These are phyloP conservation scores for Idaea straminata DNA, from an alignment of 2,888 invertebrate species.

Conservation along the genomic window DNA sequence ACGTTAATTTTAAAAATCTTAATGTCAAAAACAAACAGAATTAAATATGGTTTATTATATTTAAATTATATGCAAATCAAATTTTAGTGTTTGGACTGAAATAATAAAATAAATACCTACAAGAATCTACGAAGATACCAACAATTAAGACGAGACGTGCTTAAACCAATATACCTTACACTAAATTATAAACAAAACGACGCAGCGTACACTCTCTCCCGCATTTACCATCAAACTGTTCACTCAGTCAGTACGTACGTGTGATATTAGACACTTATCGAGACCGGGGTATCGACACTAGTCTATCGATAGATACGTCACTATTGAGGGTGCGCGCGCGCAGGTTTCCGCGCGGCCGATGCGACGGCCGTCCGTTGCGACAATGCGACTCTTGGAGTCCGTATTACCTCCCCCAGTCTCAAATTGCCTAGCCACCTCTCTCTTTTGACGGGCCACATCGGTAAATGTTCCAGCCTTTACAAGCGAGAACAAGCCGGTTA, in stretches of 20 bases:
- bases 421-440: slow-evolving; percentile 73
- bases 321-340: slow-evolving; percentile 48
- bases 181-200: slow-evolving; percentile 16
- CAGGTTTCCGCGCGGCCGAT: slow-evolving; percentile 66
- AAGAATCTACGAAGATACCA: not conserved
- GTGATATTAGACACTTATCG: slow-evolving; percentile 23
- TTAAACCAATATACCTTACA: slow-evolving; percentile 10
- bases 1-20: no score
- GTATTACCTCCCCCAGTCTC: slow-evolving; percentile 64
- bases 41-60: no score
- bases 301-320: slow-evolving; percentile 8
- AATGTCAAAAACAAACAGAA: no score
- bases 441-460: slow-evolving; percentile 65
- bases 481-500: slow-evolving; percentile 27
- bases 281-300: slow-evolving; percentile 17
- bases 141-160: not conserved
- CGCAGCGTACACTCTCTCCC: slow-evolving; percentile 23
- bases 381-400: slow-evolving; percentile 66
- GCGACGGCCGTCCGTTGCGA: slow-evolving; percentile 68
- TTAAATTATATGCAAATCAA: no score
- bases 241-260: slow-evolving; percentile 18
- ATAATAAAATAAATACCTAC: no score
- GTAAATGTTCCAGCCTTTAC: slow-evolving; percentile 40
- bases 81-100: no score
- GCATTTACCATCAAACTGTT: slow-evolving; percentile 16